These are phyloP conservation scores for Oxygymnocypris stewartii DNA, from an alignment of 2,113 vertebrate genomes.

Conservation along the genomic window DNA sequence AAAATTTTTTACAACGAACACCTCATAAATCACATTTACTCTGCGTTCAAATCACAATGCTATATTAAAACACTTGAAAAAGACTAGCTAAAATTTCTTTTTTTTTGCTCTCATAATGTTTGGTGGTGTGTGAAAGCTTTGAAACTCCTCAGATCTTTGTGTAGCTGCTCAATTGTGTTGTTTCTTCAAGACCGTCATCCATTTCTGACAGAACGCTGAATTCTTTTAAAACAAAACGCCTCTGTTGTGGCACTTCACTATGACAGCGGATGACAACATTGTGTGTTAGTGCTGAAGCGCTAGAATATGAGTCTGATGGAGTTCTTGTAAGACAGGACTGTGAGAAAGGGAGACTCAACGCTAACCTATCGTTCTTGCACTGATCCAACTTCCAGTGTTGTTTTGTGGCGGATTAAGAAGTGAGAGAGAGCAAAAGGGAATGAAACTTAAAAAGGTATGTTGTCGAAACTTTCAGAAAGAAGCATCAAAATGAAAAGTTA, in stretches of 20 bases:
- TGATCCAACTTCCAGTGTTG: background rate
- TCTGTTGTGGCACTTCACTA: conserved; percentile 52
- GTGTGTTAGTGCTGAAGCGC: conserved; percentile 51
- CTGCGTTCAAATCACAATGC: background rate
- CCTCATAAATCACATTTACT: conserved; percentile 2
- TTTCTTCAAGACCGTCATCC: conserved; percentile 45
- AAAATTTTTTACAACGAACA: too few relatives aligned
- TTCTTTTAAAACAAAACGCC: conserved; percentile 59
- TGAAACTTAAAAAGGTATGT: conserved; percentile 6
- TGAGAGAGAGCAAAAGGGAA: background rate
- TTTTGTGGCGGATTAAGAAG: conserved; percentile 29
- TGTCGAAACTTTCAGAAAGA: conserved; percentile 25
- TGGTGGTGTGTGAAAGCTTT: background rate
- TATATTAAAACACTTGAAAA: conserved; percentile 28
- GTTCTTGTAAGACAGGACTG: conserved; percentile 21
- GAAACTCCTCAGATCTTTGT: conserved; percentile 9
- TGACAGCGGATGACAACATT: conserved; percentile 63
- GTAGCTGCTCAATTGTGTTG: conserved; percentile 14
- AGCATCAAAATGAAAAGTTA: background rate
- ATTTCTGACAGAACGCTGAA: conserved; percentile 62
- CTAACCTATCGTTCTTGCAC: conserved; percentile 12
- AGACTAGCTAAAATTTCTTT: conserved; percentile 16
- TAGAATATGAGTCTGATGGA: conserved; percentile 42
- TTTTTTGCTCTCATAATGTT: conserved; percentile 11
- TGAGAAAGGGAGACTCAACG: background rate